Evolutionary conservation across 1,140 invertebrate genomes (phyloP), one percentile per base, ranked within the genome.

Genomic region (Drosophila grimshawi): DNA sequence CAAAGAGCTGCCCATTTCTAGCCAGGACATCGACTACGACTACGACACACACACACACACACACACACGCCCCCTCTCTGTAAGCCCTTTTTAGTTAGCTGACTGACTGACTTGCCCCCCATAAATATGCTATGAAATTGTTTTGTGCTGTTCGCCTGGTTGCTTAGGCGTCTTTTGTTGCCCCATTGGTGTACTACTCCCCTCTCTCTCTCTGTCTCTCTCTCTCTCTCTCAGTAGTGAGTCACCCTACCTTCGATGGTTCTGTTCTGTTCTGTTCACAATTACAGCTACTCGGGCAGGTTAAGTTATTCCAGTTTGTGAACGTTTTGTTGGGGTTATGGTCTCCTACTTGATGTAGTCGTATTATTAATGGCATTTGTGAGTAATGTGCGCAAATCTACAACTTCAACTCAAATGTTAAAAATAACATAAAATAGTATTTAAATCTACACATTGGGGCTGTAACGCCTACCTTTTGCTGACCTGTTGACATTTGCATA

Each of bases 401-500:
- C 33, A 62, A 56, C 72, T 60, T 60, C 33, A 65, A 63, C 59
- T 55, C 39, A 62, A 66, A 69, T 66, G 77, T 78, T 89, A 90
- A 80, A 89, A 89, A 89, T 89, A 88, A 85, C 77, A 78, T 78
- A 29, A 49, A 60, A 66, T 72, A 76, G 61, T 76, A 27, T 37
- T 19, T 35, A 53, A 7, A 5, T 61, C 19, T 19, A 46, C 8
- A 33, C 32, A 5, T 59, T 27, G 63, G 41, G 55, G 48, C 51
- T 48, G 60, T 60, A 37, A 10, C 68, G 57, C 45, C 30, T 43
- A 43, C 10, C 3, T 43, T 49, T 49, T 11, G 41, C 51, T 68
- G 85, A 89, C 80, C 85, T 90, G 85, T 89, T 89, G 86, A 90
- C 86, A 89, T 89, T 89, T 81, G 78, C 78, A 81, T 78, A 89